A percentile compares a stretch with the other conserved stretches of the same genome.
phyloP scores from a whole-genome alignment of 2,888 invertebrate species.

The Dioctria linearis region DNA sequence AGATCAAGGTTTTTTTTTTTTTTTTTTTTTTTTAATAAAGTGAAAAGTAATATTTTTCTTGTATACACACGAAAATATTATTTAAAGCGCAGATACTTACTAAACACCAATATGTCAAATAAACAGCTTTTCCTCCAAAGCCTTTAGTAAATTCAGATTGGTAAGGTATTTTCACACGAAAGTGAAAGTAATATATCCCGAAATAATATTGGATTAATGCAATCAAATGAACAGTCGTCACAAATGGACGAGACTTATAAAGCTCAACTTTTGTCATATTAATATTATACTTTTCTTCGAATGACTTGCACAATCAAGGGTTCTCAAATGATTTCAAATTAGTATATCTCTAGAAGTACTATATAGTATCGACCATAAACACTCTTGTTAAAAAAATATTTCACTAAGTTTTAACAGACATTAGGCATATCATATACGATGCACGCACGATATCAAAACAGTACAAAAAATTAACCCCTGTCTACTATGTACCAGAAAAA shows the following conservation, averaged over 20 bases:
- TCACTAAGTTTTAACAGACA: too few relatives aligned
- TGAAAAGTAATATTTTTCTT: too few relatives aligned
- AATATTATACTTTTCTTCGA: background rate
- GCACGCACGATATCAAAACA: too few relatives aligned
- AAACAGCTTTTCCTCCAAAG: constrained; percentile 69
- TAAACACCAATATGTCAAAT: constrained; percentile 73
- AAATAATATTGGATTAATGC: constrained; percentile 69
- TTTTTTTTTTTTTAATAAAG: too few relatives aligned
- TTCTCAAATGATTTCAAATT: constrained; percentile 14
- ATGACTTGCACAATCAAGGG: background rate
- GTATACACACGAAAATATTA: too few relatives aligned
- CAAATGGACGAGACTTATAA: constrained; percentile 69
- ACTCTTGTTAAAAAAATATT: too few relatives aligned
- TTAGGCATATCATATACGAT: too few relatives aligned
- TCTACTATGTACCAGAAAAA: too few relatives aligned
- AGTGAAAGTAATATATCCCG: constrained; percentile 72
- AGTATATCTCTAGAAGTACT: too few relatives aligned
- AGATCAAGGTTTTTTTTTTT: too few relatives aligned
- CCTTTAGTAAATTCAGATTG: constrained; percentile 58
- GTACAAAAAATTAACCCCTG: too few relatives aligned
- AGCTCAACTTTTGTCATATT: constrained; percentile 71
- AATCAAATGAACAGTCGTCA: constrained; percentile 68
- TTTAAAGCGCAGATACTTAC: constrained; percentile 66
- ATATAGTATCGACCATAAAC: too few relatives aligned
- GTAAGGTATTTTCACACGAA: constrained; percentile 49